Conservation (phyloP, 2,888 invertebrate species). For the Athrips mouffetella region DNA sequence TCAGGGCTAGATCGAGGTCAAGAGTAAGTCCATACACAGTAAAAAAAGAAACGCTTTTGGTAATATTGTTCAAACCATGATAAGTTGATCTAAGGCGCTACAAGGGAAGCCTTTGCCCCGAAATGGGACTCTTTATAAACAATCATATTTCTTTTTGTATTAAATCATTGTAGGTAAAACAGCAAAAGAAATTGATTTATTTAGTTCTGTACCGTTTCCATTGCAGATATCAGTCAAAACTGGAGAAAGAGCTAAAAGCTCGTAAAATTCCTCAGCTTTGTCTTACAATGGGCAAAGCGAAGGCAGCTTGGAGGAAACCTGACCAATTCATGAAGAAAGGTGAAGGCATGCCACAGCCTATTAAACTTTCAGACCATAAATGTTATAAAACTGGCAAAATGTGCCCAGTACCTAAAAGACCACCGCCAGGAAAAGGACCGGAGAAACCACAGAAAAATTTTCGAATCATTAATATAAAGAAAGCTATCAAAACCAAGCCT, state of each 20-base stretch:
- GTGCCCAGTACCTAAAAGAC: conserved; percentile 69
- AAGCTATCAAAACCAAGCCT: conserved; percentile 73
- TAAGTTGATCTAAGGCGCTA: too few species aligned
- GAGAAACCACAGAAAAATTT: conserved; percentile 72
- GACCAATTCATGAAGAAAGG: conserved; percentile 81
- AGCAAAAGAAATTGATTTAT: too few species aligned
- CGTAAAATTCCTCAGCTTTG: conserved; percentile 64
- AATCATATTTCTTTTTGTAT: too few species aligned
- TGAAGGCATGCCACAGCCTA: conserved; percentile 65
- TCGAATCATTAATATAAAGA: conserved; percentile 79
- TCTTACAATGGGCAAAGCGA: conserved; percentile 83
- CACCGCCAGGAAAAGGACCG: conserved; percentile 46
- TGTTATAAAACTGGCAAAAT: conserved; percentile 54
- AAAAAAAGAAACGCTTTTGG: too few species aligned
- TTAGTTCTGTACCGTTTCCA: too few species aligned
- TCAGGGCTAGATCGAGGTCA: too few species aligned
- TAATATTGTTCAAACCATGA: too few species aligned
- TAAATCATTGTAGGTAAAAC: too few species aligned
- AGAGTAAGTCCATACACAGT: too few species aligned
- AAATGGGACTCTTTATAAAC: too few species aligned
- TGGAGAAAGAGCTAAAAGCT: conserved; percentile 65
- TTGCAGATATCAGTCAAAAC: conserved; percentile 71
- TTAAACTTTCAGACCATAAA: conserved; percentile 58
- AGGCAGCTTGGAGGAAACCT: conserved; percentile 78
- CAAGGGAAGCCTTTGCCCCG: too few species aligned